Conservation (phyloP, 2,888 invertebrate genomes). For the Rotaria macrura region DNA sequence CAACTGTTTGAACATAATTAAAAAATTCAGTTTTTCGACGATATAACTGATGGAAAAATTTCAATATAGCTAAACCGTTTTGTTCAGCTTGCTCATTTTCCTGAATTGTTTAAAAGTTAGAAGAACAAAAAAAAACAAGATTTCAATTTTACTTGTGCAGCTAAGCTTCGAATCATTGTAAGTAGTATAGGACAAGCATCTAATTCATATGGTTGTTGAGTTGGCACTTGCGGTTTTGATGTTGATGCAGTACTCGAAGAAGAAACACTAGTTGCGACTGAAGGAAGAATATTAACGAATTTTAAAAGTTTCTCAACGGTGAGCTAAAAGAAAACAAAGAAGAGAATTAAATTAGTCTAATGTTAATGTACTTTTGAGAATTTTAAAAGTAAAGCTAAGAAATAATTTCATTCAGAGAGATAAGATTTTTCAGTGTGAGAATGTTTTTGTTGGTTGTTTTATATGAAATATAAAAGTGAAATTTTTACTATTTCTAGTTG, state of each 20-base stretch:
- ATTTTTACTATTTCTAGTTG: too few relatives aligned
- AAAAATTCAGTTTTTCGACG: slow-evolving; percentile 4
- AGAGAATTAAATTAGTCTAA: too few relatives aligned
- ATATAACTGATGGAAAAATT: slow-evolving; percentile 14
- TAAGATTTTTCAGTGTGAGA: too few relatives aligned
- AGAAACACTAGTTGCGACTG: background rate
- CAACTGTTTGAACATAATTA: background rate
- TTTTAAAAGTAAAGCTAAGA: too few relatives aligned
- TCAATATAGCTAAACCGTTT: background rate
- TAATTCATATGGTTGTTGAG: slow-evolving; percentile 13
- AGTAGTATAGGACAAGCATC: slow-evolving; percentile 13
- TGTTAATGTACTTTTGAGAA: too few relatives aligned
- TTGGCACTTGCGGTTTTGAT: background rate
- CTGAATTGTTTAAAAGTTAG: background rate
- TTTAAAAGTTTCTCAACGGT: background rate
- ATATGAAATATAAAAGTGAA: too few relatives aligned
- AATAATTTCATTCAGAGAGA: too few relatives aligned
- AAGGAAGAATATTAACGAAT: background rate
- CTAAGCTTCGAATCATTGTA: background rate
- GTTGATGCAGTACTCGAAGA: background rate
- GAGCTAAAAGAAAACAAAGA: background rate
- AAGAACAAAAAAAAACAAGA: background rate
- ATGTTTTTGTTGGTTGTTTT: too few relatives aligned
- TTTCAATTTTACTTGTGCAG: background rate
- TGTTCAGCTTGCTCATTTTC: background rate